phyloP scores from a whole-genome alignment of 2,113 vertebrate genomes.

The Engystomops pustulosus region DNA sequence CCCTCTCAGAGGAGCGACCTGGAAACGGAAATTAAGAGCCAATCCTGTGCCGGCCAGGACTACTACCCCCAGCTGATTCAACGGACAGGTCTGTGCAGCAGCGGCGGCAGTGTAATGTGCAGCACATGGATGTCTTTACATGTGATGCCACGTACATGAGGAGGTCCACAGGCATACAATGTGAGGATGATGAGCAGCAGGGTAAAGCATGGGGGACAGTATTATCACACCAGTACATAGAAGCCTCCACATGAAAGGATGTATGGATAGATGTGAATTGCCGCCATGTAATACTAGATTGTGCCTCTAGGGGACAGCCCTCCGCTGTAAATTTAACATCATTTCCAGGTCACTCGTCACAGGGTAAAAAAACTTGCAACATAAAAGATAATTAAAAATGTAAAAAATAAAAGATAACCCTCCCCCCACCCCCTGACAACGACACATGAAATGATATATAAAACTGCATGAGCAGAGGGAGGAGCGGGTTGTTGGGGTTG shows the following conservation, averaged over 20 bases:
- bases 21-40: neutral
- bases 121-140: neutral
- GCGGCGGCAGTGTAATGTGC: neutral
- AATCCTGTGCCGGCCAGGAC: no score
- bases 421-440: neutral
- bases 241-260: no score
- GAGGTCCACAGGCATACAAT: neutral
- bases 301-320: neutral
- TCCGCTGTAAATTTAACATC: no score
- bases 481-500: neutral
- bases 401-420: constrained; percentile 60
- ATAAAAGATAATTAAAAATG: constrained; percentile 65
- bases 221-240: no score
- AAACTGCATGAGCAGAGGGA: neutral
- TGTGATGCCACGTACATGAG: neutral
- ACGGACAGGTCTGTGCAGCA: neutral
- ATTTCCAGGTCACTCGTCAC: constrained; percentile 10
- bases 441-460: neutral
- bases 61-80: no score
- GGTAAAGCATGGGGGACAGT: neutral
- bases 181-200: neutral
- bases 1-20: neutral
- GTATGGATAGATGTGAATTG: no score
- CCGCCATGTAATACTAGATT: neutral
- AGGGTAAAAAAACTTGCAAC: neutral